A percentile compares a stretch with the other conserved stretches of the same genome.
phyloP scores from a whole-genome alignment of 2,888 invertebrate genomes.

The Tiliacea aurago region DNA sequence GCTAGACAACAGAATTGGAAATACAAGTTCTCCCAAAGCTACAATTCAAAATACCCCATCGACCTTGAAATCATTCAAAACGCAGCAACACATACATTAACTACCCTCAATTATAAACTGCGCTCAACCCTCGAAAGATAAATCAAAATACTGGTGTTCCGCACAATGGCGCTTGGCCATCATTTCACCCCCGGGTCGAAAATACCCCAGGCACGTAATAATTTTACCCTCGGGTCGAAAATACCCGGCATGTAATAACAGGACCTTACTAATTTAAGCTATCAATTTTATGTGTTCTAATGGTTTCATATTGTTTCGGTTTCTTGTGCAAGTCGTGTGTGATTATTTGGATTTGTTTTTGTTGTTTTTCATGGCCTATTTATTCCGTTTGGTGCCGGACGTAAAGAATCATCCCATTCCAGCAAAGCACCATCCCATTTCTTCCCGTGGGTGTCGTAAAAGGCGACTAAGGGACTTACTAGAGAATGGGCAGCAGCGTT shows the following conservation, averaged over 20 bases:
- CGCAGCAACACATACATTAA: not conserved
- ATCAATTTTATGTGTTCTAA: conserved; percentile 56
- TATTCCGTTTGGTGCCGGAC: too few relatives aligned
- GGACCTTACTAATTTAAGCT: conserved; percentile 55
- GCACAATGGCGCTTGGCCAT: conserved; percentile 50
- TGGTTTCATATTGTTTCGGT: conserved; percentile 28
- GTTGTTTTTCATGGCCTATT: not conserved
- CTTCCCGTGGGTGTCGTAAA: too few relatives aligned
- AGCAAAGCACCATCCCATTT: too few relatives aligned
- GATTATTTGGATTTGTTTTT: conserved; percentile 12
- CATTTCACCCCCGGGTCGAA: conserved; percentile 43
- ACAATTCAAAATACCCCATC: not conserved
- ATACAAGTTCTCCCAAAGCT: not conserved
- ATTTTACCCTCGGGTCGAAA: conserved; percentile 30
- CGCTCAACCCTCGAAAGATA: conserved; percentile 45
- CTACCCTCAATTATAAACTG: conserved; percentile 43
- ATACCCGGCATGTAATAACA: conserved; percentile 45
- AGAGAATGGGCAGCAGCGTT: too few relatives aligned
- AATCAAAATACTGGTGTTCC: conserved; percentile 54
- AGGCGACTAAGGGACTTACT: too few relatives aligned
- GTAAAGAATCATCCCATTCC: too few relatives aligned
- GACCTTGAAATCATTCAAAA: conserved; percentile 5
- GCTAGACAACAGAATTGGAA: not conserved
- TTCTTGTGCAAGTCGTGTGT: conserved; percentile 53
- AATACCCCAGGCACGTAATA: conserved; percentile 33